phyloP scores from a whole-genome alignment of 30 jellyfish, hydroid and myxozoan species.

The Rhopilema esculentum region DNA sequence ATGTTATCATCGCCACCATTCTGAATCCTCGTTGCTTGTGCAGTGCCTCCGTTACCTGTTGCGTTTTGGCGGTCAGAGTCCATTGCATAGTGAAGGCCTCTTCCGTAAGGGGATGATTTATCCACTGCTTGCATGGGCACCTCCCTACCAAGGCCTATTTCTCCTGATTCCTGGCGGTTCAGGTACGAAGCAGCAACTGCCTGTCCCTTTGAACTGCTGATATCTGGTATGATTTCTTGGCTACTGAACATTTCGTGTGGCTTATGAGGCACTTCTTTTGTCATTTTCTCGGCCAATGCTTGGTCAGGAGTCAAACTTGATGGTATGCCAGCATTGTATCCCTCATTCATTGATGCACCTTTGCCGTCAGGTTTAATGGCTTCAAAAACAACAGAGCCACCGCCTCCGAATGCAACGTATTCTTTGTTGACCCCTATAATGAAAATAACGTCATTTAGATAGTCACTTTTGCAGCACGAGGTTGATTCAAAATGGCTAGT shows the following conservation, averaged over 20 bases:
- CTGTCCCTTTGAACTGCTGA: slow-evolving; percentile 17
- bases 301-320: not conserved
- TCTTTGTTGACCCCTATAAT: slow-evolving; percentile 69
- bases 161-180: slow-evolving; percentile 55
- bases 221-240: slow-evolving; percentile 39
- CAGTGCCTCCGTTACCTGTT: not conserved
- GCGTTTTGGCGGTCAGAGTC: not conserved
- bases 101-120: slow-evolving; percentile 35
- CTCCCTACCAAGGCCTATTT: slow-evolving; percentile 52
- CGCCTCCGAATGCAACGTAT: slow-evolving; percentile 81
- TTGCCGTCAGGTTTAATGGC: slow-evolving; percentile 38
- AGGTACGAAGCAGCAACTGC: slow-evolving; percentile 33
- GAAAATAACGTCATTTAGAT: not conserved
- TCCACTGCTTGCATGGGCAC: slow-evolving; percentile 31
- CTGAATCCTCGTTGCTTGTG: not conserved
- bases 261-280: slow-evolving; percentile 21
- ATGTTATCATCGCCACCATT: not conserved
- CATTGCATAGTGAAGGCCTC: slow-evolving; percentile 32
- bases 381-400: slow-evolving; percentile 69
- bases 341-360: slow-evolving; percentile 59
- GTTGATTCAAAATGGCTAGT: too few relatives aligned
- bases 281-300: slow-evolving; percentile 12
- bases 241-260: slow-evolving; percentile 58
- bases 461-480: too few relatives aligned
- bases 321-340: slow-evolving; percentile 84